Conservation (phyloP, 1,140 invertebrate species). For the Phenacoccus solenopsis region DNA sequence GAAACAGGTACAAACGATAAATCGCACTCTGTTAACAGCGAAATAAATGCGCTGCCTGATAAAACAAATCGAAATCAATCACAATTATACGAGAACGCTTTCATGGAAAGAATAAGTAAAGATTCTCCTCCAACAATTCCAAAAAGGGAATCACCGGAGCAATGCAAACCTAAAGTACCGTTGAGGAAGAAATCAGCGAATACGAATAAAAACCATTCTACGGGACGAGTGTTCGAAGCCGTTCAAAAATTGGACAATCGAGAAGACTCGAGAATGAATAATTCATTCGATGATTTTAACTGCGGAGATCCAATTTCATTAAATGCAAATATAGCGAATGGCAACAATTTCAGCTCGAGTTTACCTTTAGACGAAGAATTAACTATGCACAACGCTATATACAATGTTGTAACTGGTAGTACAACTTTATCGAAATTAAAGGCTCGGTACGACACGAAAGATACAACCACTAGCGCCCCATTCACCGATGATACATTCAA, state of each 20-base stretch:
- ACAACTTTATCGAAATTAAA: constrained; percentile 41
- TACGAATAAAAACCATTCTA: neutral
- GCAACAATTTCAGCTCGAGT: constrained; percentile 32
- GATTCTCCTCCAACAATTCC: neutral
- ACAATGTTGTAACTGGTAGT: constrained; percentile 42
- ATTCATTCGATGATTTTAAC: neutral
- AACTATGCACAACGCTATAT: constrained; percentile 56
- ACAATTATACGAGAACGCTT: too few relatives aligned
- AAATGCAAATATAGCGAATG: neutral
- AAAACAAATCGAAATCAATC: too few relatives aligned
- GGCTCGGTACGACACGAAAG: neutral
- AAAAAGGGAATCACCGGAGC: neutral
- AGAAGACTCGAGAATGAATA: neutral
- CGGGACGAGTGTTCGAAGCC: neutral
- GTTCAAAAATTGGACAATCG: neutral
- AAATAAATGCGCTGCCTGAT: too few relatives aligned
- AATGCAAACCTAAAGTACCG: neutral
- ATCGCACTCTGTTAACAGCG: too few relatives aligned
- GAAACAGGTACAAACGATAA: too few relatives aligned
- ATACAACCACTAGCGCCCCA: neutral
- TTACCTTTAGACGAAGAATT: constrained; percentile 62
- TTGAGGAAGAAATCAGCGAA: neutral
- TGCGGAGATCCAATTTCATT: neutral
- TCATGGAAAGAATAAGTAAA: neutral
- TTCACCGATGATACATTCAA: neutral